Percentiles rank a stretch among this genome's conserved stretches.
phyloP scores from a whole-genome alignment of 2,113 vertebrate genomes.

The Sinocyclocheilus anophthalmus region DNA sequence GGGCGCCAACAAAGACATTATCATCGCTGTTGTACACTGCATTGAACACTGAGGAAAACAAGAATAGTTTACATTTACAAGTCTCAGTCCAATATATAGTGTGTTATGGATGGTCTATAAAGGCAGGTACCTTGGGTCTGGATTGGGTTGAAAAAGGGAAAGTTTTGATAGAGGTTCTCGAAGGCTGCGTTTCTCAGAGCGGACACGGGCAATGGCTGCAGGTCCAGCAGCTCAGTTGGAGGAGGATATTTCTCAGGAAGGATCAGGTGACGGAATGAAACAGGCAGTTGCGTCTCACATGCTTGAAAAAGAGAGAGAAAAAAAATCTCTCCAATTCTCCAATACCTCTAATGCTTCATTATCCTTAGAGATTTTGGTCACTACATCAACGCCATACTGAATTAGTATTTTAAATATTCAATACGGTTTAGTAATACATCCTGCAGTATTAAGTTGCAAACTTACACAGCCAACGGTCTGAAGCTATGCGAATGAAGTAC shows the following conservation, averaged over 20 bases:
- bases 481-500: constrained; percentile 96
- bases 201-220: constrained; percentile 94
- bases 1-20: too few relatives aligned
- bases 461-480: constrained; percentile 97
- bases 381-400: neutral
- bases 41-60: too few relatives aligned
- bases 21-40: too few relatives aligned
- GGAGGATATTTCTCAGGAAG: constrained; percentile 96
- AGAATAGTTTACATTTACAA: neutral
- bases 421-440: neutral
- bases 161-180: constrained; percentile 96
- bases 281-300: constrained; percentile 95
- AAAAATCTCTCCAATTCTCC: too few relatives aligned
- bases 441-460: constrained; percentile 28
- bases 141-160: constrained; percentile 99
- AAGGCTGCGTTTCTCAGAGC: constrained; percentile 94
- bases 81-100: too few relatives aligned
- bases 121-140: constrained; percentile 89
- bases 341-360: too few relatives aligned
- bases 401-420: neutral
- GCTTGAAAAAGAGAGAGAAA: constrained; percentile 70
- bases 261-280: constrained; percentile 96
- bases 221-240: constrained; percentile 92
- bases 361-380: too few relatives aligned
- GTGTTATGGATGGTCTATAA: neutral